A percentile compares a stretch with the other conserved stretches of the same genome.
phyloP scores from a whole-genome alignment of 1,140 invertebrate species.

The Tetragnatha versicolor region DNA sequence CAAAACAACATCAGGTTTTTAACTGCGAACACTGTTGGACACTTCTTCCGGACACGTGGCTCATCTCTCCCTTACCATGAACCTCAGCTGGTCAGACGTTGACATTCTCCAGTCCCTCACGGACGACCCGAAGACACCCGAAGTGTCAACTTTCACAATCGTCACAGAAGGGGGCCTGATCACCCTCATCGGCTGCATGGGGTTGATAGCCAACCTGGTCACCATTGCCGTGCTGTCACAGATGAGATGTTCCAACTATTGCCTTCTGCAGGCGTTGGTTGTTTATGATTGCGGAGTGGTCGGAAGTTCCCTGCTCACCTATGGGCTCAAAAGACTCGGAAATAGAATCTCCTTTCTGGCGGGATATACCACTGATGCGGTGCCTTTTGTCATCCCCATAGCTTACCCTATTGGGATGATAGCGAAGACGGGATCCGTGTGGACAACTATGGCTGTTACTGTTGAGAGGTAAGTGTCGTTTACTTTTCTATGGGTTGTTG shows the following conservation, averaged over 20 bases:
- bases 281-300: slow-evolving; percentile 44
- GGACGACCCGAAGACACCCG: too few species aligned
- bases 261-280: slow-evolving; percentile 38
- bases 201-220: slow-evolving; percentile 42
- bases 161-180: slow-evolving; percentile 42
- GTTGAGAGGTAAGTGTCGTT: slow-evolving; percentile 90
- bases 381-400: slow-evolving; percentile 80
- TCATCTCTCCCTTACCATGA: too few species aligned
- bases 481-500: too few species aligned
- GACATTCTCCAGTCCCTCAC: too few species aligned
- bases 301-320: too few species aligned
- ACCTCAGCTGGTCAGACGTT: too few species aligned
- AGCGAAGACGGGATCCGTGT: slow-evolving; percentile 90
- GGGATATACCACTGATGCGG: slow-evolving; percentile 77
- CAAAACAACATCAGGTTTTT: too few species aligned
- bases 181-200: slow-evolving; percentile 18
- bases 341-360: not conserved
- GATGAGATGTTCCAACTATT: slow-evolving; percentile 46
- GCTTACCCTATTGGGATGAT: slow-evolving; percentile 87
- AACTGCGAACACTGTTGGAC: too few species aligned
- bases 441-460: slow-evolving; percentile 93
- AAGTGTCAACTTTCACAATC: slow-evolving; percentile 42
- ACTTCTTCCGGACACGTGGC: too few species aligned
- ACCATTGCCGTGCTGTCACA: slow-evolving; percentile 41
- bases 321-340: slow-evolving; percentile 40